Percentiles rank a stretch among this genome's conserved stretches.
These are phyloP conservation scores for Morelia viridis DNA, from an alignment of 2,797 vertebrate genomes.

Conservation along the genomic window DNA sequence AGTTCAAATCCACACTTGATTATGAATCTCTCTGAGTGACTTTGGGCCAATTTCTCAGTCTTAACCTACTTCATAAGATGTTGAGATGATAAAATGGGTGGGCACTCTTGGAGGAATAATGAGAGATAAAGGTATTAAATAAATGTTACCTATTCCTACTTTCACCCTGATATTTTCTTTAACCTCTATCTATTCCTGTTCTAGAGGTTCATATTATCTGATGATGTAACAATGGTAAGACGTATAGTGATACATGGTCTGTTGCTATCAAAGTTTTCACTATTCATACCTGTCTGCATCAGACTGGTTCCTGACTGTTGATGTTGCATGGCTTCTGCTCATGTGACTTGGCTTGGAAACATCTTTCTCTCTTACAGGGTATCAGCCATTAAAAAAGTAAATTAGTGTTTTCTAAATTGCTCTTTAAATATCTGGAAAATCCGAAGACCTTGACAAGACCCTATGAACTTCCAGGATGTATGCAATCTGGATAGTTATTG, in stretches of 20 bases:
- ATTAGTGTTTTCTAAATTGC: not conserved
- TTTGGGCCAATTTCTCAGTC: not conserved
- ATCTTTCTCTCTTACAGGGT: not conserved
- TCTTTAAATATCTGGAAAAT: not conserved
- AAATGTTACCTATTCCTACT: not conserved
- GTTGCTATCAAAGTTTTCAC: constrained; percentile 5
- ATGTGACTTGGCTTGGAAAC: not conserved
- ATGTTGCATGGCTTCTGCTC: too few species aligned
- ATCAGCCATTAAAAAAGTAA: not conserved
- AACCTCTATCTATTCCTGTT: not conserved
- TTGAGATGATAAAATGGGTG: not conserved
- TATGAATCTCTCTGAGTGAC: not conserved
- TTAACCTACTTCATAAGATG: not conserved
- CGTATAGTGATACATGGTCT: not conserved
- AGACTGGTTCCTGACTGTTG: not conserved
- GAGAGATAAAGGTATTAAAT: not conserved
- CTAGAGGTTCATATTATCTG: not conserved
- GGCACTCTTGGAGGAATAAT: not conserved
- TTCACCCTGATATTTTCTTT: not conserved
- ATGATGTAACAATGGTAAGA: not conserved
- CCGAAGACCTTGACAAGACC: not conserved
- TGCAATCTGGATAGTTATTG: not conserved
- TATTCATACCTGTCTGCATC: not conserved
- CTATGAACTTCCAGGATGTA: not conserved
- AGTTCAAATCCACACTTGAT: not conserved